A percentile compares a stretch with the other conserved stretches of the same genome.
These are phyloP conservation scores for Oreochromis niloticus DNA, from an alignment of 2,113 vertebrate genomes.

Conservation along the genomic window DNA sequence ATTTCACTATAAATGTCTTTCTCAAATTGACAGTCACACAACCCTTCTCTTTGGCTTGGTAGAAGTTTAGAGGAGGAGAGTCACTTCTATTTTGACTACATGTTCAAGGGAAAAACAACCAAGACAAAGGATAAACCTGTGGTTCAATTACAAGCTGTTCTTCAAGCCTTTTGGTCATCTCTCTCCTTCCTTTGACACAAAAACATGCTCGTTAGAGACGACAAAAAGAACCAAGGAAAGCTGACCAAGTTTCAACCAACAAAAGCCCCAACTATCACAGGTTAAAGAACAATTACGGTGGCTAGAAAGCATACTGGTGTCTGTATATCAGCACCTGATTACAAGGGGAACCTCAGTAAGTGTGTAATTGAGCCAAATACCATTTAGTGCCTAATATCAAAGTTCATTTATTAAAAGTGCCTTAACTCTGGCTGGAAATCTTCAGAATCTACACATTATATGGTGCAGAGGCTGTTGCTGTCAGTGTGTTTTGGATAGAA, in stretches of 20 bases:
- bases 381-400: constrained; percentile 37
- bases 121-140: not conserved
- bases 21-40: constrained; percentile 48
- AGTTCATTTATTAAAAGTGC: constrained; percentile 50
- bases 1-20: constrained; percentile 51
- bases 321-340: not conserved
- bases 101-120: not conserved
- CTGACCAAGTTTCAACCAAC: constrained; percentile 8
- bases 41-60: constrained; percentile 69
- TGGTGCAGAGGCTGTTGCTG: constrained; percentile 16
- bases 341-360: not conserved
- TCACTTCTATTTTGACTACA: constrained; percentile 25
- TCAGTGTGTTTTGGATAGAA: constrained; percentile 46
- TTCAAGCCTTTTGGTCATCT: constrained; percentile 16
- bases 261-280: constrained; percentile 21
- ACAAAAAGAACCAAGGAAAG: constrained; percentile 24
- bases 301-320: not conserved
- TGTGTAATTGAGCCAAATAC: constrained; percentile 14
- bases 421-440: constrained; percentile 34
- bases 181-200: not conserved
- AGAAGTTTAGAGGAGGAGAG: constrained; percentile 53
- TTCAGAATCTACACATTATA: not conserved
- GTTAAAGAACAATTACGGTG: not conserved
- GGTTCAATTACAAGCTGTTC: constrained; percentile 8
- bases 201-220: not conserved